Evolutionary conservation across 2,888 invertebrate genomes (phyloP), one percentile per base, ranked within the genome.

Genomic region (Drosophila macrospina): DNA sequence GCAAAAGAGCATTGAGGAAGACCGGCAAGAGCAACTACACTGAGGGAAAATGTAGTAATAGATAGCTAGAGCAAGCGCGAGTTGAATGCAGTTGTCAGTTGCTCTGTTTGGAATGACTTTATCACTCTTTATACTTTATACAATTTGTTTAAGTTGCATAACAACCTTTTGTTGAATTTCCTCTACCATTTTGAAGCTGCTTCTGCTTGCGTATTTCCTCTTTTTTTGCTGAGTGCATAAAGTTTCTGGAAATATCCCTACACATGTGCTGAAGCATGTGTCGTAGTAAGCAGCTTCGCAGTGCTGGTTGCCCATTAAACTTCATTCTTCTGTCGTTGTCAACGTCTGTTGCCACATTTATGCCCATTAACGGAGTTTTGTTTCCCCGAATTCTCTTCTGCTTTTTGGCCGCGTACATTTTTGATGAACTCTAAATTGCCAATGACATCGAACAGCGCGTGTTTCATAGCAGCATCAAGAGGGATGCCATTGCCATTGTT

Each of bases 381-480:
- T 55, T 59, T 11, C 15, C 30, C 39, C 60, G 60, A 69, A 78
- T 85, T 74, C 62, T 65, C 67, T 70, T 60, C 30, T 50, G 56
- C 56, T 44, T 57, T 61, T 60, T 44, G 47, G 47, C 63, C 51
- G 79, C 62, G 32, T 85, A 74, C 70, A 85, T 84, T 80, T 84
- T 85, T 84, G 78, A 85, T 86, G 85, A 85, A 75, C 74, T 80
- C 70, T 44, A 85, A 84, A 84, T 80, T 75, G 73, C 66, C 78
- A 78, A 73, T 82, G 80, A 81, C 78, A 85, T 81, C 69, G 80
- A 81, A 81, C 71, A 67, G 81, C 61, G 75, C 56, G 74, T 74
- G 44, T 70, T 73, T 69, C 68, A 78, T 60, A 66, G 44, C 36
- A 62, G 15, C 20, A 10, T 11, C 1, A 11, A n/a, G 5, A n/a